Evolutionary conservation across 2,797 vertebrate genomes (phyloP).

Genomic region (Pampus argenteus): DNA sequence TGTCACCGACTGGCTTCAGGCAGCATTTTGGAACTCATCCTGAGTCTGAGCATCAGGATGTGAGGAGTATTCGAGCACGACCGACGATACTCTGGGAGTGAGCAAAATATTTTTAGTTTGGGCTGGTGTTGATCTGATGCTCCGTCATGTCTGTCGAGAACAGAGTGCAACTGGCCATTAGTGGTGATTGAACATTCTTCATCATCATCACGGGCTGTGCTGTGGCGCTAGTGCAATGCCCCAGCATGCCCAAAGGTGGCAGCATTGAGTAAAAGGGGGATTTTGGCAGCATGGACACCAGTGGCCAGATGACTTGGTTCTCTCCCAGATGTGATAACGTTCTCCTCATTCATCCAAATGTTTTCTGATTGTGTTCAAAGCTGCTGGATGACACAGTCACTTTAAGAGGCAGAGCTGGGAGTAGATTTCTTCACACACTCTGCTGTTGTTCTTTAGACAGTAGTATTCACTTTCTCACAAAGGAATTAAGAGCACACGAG

Average conservation of each 20-base stretch:
- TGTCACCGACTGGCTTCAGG: slow-evolving; percentile 36
- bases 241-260: slow-evolving; percentile 68
- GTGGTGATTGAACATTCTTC: slow-evolving; percentile 68
- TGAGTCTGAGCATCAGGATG: slow-evolving; percentile 52
- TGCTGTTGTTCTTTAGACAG: slow-evolving; percentile 71
- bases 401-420: slow-evolving; percentile 49
- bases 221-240: slow-evolving; percentile 76
- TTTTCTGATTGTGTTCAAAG: slow-evolving; percentile 68
- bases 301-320: slow-evolving; percentile 66
- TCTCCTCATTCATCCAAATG: slow-evolving; percentile 46
- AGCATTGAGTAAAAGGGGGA: slow-evolving; percentile 70
- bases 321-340: slow-evolving; percentile 57
- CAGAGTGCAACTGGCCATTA: slow-evolving; percentile 65
- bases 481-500: slow-evolving; percentile 63
- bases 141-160: slow-evolving; percentile 55
- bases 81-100: slow-evolving; percentile 45
- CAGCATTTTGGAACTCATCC: slow-evolving; percentile 53
- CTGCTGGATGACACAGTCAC: slow-evolving; percentile 56
- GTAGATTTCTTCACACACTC: slow-evolving; percentile 56
- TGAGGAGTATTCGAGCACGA: slow-evolving; percentile 36
- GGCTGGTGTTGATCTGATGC: slow-evolving; percentile 66
- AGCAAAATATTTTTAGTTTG: slow-evolving; percentile 47
- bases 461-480: slow-evolving; percentile 84
- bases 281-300: slow-evolving; percentile 74
- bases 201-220: slow-evolving; percentile 61